Evolutionary conservation across 92 coral and sea anemone genomes (phyloP).

Genomic region (Isaurus tuberculatus): DNA sequence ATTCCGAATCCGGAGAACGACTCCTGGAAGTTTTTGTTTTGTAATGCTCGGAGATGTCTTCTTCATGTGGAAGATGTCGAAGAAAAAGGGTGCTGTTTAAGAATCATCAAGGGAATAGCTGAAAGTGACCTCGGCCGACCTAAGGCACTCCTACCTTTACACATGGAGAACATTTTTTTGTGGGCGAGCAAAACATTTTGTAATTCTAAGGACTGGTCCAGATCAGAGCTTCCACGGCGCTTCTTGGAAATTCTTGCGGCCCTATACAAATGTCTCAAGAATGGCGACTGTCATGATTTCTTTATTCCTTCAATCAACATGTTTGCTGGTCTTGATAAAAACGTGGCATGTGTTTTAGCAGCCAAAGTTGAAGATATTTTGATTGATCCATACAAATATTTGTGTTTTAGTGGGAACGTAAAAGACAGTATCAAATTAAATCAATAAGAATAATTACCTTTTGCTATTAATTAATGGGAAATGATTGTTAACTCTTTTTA

Average conservation of each 20-base stretch:
- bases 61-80: conserved; percentile 52
- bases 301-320: conserved; percentile 77
- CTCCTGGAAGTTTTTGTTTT: conserved; percentile 72
- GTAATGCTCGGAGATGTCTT: conserved; percentile 70
- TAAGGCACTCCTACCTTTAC: conserved; percentile 65
- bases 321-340: conserved; percentile 57
- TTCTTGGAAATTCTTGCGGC: conserved; percentile 73
- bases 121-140: conserved; percentile 77
- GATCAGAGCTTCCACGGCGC: conserved; percentile 60
- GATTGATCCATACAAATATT: conserved; percentile 73
- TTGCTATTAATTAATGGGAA: too few species aligned
- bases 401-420: not conserved
- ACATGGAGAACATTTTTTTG: conserved; percentile 75
- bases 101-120: conserved; percentile 73
- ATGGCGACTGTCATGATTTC: conserved; percentile 72
- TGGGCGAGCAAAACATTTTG: conserved; percentile 73
- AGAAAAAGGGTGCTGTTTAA: conserved; percentile 70
- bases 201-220: conserved; percentile 68
- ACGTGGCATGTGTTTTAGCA: conserved; percentile 49
- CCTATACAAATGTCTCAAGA: conserved; percentile 64
- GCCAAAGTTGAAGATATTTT: conserved; percentile 65
- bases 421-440: too few species aligned
- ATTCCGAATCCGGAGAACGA: conserved; percentile 67
- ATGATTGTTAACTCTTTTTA: too few species aligned
- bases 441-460: too few species aligned